These are phyloP conservation scores for Falco naumanni DNA, from an alignment of 2,797 vertebrate species.

Conservation along the genomic window DNA sequence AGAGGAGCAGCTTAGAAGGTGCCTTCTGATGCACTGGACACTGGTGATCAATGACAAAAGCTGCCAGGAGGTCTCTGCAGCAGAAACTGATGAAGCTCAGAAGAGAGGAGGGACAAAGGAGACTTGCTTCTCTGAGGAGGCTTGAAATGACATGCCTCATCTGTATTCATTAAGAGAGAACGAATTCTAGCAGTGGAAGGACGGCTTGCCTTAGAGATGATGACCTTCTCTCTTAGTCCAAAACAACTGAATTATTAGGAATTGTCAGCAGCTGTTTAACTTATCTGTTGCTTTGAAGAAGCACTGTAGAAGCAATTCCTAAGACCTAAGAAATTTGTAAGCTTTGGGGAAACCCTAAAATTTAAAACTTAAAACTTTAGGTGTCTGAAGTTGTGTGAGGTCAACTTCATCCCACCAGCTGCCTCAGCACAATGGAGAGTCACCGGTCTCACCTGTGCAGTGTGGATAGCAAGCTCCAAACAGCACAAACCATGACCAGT, in stretches of 20 bases:
- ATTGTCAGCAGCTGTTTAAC: not conserved
- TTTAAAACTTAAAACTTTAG: not conserved
- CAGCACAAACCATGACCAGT: fast-evolving
- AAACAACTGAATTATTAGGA: not conserved
- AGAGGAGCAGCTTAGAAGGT: not conserved
- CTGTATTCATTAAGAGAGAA: not conserved
- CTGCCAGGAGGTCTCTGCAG: not conserved
- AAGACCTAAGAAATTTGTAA: not conserved
- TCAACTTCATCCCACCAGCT: not conserved
- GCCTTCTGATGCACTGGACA: not conserved
- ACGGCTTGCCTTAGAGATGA: not conserved
- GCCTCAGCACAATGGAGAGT: not conserved
- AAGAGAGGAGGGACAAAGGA: not conserved
- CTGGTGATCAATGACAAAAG: not conserved
- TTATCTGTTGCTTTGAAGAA: not conserved
- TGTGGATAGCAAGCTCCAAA: not conserved
- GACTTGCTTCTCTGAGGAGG: not conserved
- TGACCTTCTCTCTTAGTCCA: not conserved
- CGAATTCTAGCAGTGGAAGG: not conserved
- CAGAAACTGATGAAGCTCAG: not conserved
- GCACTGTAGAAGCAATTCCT: not conserved
- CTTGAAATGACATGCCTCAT: not conserved
- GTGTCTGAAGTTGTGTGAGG: not conserved
- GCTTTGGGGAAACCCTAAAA: not conserved
- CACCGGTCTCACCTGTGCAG: not conserved